Evolutionary conservation across 2,888 invertebrate species (phyloP).

Genomic region (Tridacna gigas): DNA sequence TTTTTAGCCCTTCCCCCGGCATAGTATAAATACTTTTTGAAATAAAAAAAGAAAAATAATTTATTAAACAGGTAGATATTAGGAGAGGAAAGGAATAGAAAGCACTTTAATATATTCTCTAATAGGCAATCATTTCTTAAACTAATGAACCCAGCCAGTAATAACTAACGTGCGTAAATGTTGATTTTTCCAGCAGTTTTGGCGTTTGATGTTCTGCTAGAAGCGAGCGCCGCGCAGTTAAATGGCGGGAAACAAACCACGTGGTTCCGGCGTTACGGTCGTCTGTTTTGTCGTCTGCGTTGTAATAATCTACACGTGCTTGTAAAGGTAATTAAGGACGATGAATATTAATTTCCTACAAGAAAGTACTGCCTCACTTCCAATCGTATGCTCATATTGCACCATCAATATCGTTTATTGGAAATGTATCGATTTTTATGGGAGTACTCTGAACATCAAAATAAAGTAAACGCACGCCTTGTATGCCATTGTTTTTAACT

Average conservation of each 20-base stretch:
- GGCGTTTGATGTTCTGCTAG: constrained; percentile 45
- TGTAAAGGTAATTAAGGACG: constrained; percentile 14
- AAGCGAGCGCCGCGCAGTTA: constrained; percentile 47
- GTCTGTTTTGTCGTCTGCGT: constrained; percentile 50
- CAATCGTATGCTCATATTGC: too few relatives aligned
- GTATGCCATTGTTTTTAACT: too few relatives aligned
- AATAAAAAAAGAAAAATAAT: too few relatives aligned
- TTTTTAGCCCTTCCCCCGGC: too few relatives aligned
- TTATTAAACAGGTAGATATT: too few relatives aligned
- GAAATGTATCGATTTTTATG: too few relatives aligned
- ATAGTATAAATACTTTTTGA: too few relatives aligned
- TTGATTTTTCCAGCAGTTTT: constrained; percentile 23
- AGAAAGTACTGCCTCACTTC: too few relatives aligned
- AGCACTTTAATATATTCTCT: constrained; percentile 45
- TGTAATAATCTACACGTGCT: constrained; percentile 44
- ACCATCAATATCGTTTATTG: too few relatives aligned
- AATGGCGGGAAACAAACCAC: constrained; percentile 62
- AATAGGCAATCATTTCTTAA: constrained; percentile 58
- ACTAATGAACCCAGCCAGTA: constrained; percentile 51
- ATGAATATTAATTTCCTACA: background rate
- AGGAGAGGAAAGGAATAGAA: background rate
- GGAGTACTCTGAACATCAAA: too few relatives aligned
- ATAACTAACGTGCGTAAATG: constrained; percentile 34
- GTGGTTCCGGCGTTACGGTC: constrained; percentile 56
- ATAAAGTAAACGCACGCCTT: too few relatives aligned